Evolutionary conservation across 2,113 vertebrate species (phyloP), one percentile per base, ranked within the genome.

Genomic region (Morone chrysops): DNA sequence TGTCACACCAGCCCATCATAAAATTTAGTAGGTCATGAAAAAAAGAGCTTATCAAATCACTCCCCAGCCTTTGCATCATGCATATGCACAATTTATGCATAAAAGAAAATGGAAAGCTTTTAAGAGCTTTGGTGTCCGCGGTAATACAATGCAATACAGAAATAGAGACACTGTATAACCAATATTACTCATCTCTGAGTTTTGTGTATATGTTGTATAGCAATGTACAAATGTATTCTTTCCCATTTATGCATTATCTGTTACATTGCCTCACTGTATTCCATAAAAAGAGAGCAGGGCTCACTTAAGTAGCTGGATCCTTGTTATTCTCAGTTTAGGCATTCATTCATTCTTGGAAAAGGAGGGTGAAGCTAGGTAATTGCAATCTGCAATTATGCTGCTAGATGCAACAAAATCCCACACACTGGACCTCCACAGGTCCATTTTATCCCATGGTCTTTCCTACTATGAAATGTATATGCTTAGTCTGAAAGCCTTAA

Each of bases 31-130:
- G 92, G 76, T 84, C 81, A 80, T 83, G 68, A 61, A 43, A 72
- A 70, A 75, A 71, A 66, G 50, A 70, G 54, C 77, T 75, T 81
- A 85, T 86, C 74, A 80, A 90, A 87, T 86, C 51, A 54, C 76
- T 78, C 69, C 69, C 16, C 79, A 85, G 78, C 82, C 50, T n/a
- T 70, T 72, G 36, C 56, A 75, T 80, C 82, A 69, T 82, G 65
- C 82, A 85, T 88, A 84, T 89, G 81, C 86, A 92, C 86, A 89
- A 86, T 90, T 91, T 83, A 90, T 84, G 84, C 74, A 78, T 61
- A 31, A 54, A 70, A 82, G 75, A 57, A 84, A 79, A 45, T 74
- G 75, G 70, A 81, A 89, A 74, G 92, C 89, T 92, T 89, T 93
- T 90, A 92, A 92, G 75, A 87, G 85, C 80, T 68, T 48, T 22